These are phyloP conservation scores for Agrotis puta DNA, from an alignment of 2,888 invertebrate species.

Conservation along the genomic window DNA sequence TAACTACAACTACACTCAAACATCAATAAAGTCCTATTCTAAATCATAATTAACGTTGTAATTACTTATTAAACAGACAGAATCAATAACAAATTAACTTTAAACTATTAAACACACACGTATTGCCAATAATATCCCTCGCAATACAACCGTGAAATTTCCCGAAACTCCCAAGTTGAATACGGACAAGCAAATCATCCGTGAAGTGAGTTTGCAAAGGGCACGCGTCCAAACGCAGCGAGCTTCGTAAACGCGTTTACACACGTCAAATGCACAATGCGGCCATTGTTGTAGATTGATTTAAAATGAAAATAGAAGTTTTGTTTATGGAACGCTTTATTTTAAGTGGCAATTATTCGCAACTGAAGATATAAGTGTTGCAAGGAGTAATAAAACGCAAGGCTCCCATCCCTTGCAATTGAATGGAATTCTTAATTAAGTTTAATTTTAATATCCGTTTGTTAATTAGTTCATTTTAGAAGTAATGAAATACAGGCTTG, in stretches of 20 bases:
- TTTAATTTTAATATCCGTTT: slow-evolving; percentile 60
- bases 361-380: slow-evolving; percentile 52
- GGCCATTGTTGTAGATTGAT: slow-evolving; percentile 58
- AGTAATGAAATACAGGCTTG: slow-evolving; percentile 51
- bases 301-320: slow-evolving; percentile 53
- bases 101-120: slow-evolving; percentile 32
- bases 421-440: slow-evolving; percentile 52
- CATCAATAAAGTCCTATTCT: slow-evolving; percentile 1
- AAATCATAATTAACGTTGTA: slow-evolving; percentile 26
- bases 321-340: slow-evolving; percentile 46
- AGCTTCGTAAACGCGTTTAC: slow-evolving; percentile 66
- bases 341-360: slow-evolving; percentile 60
- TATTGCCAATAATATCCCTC: slow-evolving; percentile 53
- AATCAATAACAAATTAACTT: slow-evolving; percentile 34
- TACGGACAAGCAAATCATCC: slow-evolving; percentile 71
- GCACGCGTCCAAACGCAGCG: slow-evolving; percentile 65
- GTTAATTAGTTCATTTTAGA: slow-evolving; percentile 51
- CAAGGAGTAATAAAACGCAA: slow-evolving; percentile 55
- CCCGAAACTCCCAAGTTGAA: slow-evolving; percentile 63
- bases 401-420: slow-evolving; percentile 48
- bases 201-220: slow-evolving; percentile 73
- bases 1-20: slow-evolving; percentile 1
- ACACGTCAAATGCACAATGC: slow-evolving; percentile 70
- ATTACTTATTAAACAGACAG: slow-evolving; percentile 40
- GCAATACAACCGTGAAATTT: slow-evolving; percentile 61